These are phyloP conservation scores for Diaphora mendica DNA, from an alignment of 2,888 invertebrate species.

Conservation along the genomic window DNA sequence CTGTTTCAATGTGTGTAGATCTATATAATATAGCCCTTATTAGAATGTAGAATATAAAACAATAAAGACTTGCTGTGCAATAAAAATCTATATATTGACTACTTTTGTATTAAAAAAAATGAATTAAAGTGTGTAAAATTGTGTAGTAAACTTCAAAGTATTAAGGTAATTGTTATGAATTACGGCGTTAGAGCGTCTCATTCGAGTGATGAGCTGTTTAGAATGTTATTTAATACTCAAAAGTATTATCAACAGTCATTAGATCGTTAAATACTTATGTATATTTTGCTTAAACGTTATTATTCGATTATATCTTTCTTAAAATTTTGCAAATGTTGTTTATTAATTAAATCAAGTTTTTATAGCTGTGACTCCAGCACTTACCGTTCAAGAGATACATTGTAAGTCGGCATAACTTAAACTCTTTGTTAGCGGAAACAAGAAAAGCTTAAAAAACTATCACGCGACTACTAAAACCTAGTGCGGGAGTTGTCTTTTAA, in stretches of 20 bases:
- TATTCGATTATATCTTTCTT: conserved; percentile 34
- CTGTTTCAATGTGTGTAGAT: background rate
- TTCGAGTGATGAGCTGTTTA: conserved; percentile 12
- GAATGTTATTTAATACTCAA: conserved; percentile 17
- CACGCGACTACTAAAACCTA: no score
- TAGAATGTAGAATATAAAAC: conserved; percentile 3
- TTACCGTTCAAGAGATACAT: background rate
- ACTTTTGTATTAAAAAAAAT: background rate
- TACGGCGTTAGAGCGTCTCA: conserved; percentile 1
- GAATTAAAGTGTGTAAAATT: background rate
- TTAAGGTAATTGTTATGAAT: background rate
- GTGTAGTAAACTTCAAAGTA: background rate
- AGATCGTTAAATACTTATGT: conserved; percentile 26
- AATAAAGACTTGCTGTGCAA: conserved; percentile 4
- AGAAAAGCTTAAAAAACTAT: no score
- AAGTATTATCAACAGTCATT: conserved; percentile 36
- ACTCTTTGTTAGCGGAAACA: background rate
- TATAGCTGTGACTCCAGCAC: background rate
- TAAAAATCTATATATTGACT: conserved; percentile 1
- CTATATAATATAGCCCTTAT: background rate
- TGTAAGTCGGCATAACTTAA: background rate
- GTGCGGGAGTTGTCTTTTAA: no score
- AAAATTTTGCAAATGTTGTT: conserved; percentile 26
- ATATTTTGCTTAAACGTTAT: conserved; percentile 37
- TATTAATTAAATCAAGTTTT: conserved; percentile 30